phyloP scores from a whole-genome alignment of 2,797 vertebrate genomes.

The Forpus xanthops region DNA sequence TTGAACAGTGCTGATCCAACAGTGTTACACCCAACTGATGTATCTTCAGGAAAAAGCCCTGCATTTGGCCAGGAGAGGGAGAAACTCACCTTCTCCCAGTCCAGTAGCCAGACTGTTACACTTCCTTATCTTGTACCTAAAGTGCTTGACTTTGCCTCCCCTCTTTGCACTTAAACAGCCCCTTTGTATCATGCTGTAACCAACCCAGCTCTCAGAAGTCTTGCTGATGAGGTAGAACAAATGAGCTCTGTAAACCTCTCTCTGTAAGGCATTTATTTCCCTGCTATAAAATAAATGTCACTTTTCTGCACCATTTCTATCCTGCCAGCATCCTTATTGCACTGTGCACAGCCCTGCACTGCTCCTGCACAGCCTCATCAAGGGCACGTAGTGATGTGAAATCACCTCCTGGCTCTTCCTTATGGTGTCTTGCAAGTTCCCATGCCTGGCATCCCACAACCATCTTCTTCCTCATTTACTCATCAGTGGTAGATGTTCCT shows the following conservation, averaged over 20 bases:
- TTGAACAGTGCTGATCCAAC: fast-evolving
- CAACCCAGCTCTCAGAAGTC: background rate
- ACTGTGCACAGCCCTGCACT: fast-evolving
- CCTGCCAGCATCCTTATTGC: background rate
- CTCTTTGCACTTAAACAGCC: background rate
- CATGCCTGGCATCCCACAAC: background rate
- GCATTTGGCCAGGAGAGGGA: background rate
- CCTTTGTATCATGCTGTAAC: fast-evolving
- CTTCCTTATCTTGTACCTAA: background rate
- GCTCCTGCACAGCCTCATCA: background rate
- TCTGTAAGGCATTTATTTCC: background rate
- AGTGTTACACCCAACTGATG: background rate
- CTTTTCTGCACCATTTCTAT: background rate
- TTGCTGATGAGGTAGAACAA: background rate
- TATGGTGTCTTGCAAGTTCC: background rate
- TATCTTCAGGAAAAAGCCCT: background rate
- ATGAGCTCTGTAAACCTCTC: background rate
- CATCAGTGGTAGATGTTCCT: too few species aligned
- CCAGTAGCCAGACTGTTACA: background rate
- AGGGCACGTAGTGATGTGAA: background rate
- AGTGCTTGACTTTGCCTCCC: background rate
- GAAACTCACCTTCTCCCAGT: background rate
- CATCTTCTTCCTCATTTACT: background rate
- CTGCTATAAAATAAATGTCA: background rate
- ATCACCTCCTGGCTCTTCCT: background rate